Conservation (phyloP, 2,888 invertebrate genomes). For the Nymphalis c-album region DNA sequence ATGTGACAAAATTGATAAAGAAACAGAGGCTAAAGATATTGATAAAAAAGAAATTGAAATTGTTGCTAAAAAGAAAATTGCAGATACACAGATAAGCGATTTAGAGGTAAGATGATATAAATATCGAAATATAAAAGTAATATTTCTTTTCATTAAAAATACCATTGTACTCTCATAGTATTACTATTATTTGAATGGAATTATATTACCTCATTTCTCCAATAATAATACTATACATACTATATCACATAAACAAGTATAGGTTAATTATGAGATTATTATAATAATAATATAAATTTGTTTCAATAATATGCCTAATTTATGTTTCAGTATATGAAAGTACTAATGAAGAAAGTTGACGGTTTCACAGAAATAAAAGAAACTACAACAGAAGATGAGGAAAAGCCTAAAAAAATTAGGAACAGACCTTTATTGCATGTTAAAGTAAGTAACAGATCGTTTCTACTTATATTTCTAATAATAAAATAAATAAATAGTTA, state of each 20-base stretch:
- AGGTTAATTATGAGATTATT: no score
- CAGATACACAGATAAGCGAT: slow-evolving; percentile 88
- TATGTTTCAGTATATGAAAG: slow-evolving; percentile 86
- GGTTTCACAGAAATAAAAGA: slow-evolving; percentile 41
- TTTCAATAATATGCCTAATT: slow-evolving; percentile 1
- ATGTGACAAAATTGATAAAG: slow-evolving; percentile 42
- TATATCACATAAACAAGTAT: no score
- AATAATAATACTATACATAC: no score
- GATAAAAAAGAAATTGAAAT: slow-evolving; percentile 42
- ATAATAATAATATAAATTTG: background rate
- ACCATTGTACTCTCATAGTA: no score
- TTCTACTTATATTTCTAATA: no score
- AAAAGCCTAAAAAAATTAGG: slow-evolving; percentile 65
- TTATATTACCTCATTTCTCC: no score
- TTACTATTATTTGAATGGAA: no score
- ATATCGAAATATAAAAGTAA: background rate
- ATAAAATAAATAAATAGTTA: no score
- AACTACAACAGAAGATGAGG: slow-evolving; percentile 51
- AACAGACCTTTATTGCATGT: slow-evolving; percentile 71
- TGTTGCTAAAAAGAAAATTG: slow-evolving; percentile 78
- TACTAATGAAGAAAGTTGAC: slow-evolving; percentile 81
- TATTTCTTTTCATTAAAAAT: no score
- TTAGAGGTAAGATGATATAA: slow-evolving; percentile 79
- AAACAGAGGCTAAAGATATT: slow-evolving; percentile 40
- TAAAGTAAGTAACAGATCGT: slow-evolving; percentile 55